Evolutionary conservation across 92 coral and sea anemone species (phyloP).

Genomic region (Bergia sp.): DNA sequence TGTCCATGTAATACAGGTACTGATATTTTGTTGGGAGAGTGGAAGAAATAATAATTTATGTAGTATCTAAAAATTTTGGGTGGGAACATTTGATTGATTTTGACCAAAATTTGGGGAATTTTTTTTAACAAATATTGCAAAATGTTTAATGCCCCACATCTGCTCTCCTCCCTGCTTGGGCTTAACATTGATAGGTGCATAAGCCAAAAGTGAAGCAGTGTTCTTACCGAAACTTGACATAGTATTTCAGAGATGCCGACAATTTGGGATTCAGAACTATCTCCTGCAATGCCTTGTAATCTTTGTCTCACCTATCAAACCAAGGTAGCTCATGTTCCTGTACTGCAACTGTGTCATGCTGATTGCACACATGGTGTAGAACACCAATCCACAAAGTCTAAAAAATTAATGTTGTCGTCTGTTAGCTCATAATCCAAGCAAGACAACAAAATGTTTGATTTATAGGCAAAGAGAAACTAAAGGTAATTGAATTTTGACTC

Average conservation of each 20-base stretch:
- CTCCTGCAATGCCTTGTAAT: conserved; percentile 5
- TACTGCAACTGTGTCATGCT: not conserved
- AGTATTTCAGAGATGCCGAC: conserved; percentile 16
- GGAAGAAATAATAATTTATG: too few species aligned
- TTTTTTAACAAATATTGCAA: too few species aligned
- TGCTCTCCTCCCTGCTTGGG: too few species aligned
- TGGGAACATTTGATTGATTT: too few species aligned
- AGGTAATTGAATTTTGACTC: not conserved
- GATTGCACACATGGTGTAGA: conserved; percentile 4
- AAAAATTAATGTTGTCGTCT: not conserved
- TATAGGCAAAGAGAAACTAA: not conserved
- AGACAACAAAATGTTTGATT: not conserved
- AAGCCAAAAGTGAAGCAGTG: not conserved
- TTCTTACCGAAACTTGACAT: conserved; percentile 24
- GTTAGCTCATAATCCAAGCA: not conserved
- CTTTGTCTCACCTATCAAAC: conserved; percentile 23
- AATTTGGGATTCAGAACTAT: not conserved
- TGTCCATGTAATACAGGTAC: too few species aligned
- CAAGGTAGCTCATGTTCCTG: not conserved
- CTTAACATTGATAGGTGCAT: too few species aligned
- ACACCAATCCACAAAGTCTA: conserved; percentile 19
- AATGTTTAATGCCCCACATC: too few species aligned
- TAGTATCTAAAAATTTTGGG: too few species aligned
- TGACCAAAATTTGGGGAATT: too few species aligned
- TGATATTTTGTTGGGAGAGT: too few species aligned